phyloP scores from a whole-genome alignment of 2,888 invertebrate genomes.

The Volucella bombylans region DNA sequence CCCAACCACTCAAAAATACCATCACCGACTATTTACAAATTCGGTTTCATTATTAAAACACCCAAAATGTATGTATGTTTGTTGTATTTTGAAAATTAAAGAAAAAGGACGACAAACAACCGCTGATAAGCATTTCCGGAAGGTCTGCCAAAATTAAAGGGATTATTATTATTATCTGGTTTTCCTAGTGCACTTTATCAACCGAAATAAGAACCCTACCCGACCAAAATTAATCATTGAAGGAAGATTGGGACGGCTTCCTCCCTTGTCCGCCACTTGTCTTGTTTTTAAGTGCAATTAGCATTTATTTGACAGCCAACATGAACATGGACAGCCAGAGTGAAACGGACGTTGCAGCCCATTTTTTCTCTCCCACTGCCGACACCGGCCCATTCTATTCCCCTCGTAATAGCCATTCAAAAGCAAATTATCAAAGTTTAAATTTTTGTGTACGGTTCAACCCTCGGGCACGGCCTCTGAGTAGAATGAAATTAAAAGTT shows the following conservation, averaged over 20 bases:
- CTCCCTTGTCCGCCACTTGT: constrained; percentile 21
- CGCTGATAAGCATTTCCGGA: constrained; percentile 3
- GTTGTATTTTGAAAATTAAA: neutral
- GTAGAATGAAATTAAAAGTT: constrained; percentile 69
- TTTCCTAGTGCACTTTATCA: constrained; percentile 36
- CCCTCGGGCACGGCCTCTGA: constrained; percentile 27
- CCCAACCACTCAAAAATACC: too few species aligned
- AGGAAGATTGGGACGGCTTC: constrained; percentile 2
- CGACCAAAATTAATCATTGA: constrained; percentile 58
- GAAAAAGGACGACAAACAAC: neutral
- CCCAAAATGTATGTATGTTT: neutral
- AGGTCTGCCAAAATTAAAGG: constrained; percentile 1
- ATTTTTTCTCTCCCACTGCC: neutral
- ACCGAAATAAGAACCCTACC: constrained; percentile 35
- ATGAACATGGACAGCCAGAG: constrained; percentile 32
- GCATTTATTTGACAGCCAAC: constrained; percentile 71
- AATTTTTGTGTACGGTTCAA: constrained; percentile 58
- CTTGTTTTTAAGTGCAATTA: constrained; percentile 61
- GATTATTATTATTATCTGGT: constrained; percentile 34
- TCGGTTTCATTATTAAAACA: neutral
- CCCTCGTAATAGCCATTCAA: constrained; percentile 61
- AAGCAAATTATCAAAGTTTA: constrained; percentile 70
- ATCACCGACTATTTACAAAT: neutral
- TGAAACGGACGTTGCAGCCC: neutral
- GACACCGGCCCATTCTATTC: neutral